Conservation (phyloP, 2,888 invertebrate genomes). For the Euspilapteryx auroguttella region DNA sequence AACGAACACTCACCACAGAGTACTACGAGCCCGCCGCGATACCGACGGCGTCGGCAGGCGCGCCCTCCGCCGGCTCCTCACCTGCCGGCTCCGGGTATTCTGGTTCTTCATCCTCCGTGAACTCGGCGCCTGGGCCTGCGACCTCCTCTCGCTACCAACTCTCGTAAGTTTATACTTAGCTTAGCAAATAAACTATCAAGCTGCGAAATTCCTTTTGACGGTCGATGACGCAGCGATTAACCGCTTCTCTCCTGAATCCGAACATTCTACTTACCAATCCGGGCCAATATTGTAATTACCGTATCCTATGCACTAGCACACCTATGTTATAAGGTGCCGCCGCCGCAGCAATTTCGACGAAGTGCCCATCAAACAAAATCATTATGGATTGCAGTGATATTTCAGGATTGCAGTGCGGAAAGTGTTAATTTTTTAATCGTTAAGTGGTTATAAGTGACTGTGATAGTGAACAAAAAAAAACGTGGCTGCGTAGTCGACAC, state of each 20-base stretch:
- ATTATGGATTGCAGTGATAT: conserved; percentile 47
- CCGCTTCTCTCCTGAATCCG: too few relatives aligned
- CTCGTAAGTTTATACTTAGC: too few relatives aligned
- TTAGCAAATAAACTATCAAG: too few relatives aligned
- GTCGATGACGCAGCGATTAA: not conserved
- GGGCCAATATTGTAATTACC: too few relatives aligned
- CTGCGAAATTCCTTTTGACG: not conserved
- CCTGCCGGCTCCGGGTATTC: conserved; percentile 64
- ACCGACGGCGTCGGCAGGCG: conserved; percentile 60
- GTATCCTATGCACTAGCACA: conserved; percentile 23
- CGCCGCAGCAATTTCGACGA: too few relatives aligned
- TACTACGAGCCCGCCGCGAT: conserved; percentile 87
- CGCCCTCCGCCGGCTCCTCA: conserved; percentile 55
- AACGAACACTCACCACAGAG: conserved; percentile 84
- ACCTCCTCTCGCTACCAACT: conserved; percentile 46
- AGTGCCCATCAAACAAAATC: too few relatives aligned
- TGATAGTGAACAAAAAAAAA: too few relatives aligned
- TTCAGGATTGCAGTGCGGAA: conserved; percentile 56
- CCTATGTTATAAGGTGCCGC: too few relatives aligned
- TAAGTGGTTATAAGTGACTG: too few relatives aligned
- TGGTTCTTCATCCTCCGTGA: conserved; percentile 65
- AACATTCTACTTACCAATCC: too few relatives aligned
- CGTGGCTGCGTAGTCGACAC: too few relatives aligned
- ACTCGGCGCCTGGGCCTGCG: conserved; percentile 42
- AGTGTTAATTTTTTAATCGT: conserved; percentile 20